Evolutionary conservation across 2,888 invertebrate species (phyloP).

Genomic region (Scaptomyza polygonia): DNA sequence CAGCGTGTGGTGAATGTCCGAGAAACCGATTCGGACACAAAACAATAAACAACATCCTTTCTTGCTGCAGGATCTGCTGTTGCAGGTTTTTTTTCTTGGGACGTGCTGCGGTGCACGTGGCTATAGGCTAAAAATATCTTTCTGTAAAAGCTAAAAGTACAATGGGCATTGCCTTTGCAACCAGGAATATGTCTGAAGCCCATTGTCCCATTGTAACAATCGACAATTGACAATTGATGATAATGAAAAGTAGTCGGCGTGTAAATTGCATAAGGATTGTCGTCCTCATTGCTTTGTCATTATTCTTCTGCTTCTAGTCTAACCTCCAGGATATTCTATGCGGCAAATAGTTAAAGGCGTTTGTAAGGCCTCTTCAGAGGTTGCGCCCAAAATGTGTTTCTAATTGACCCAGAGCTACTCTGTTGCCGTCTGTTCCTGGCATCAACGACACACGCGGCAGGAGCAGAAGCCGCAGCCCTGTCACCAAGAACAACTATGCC

Average conservation of each 20-base stretch:
- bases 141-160: conserved; percentile 20
- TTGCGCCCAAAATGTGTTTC: conserved; percentile 74
- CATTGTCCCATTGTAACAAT: conserved; percentile 43
- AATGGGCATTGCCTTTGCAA: conserved; percentile 34
- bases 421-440: not conserved
- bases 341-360: conserved; percentile 29
- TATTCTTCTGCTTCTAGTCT: conserved; percentile 6
- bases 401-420: conserved; percentile 51
- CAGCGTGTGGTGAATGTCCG: conserved; percentile 74
- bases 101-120: conserved; percentile 62
- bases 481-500: conserved; percentile 43
- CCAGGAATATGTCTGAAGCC: conserved; percentile 23
- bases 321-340: not conserved
- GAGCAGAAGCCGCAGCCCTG: conserved; percentile 69
- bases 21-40: conserved; percentile 66
- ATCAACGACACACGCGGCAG: conserved; percentile 66
- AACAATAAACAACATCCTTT: conserved; percentile 47
- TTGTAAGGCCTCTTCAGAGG: conserved; percentile 74
- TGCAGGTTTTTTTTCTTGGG: not conserved
- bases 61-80: conserved; percentile 3
- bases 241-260: conserved; percentile 71
- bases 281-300: conserved; percentile 21
- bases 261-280: conserved; percentile 72
- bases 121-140: conserved; percentile 16
- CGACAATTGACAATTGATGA: conserved; percentile 52